Conservation (phyloP, 1,140 invertebrate genomes). For the Tribolium castaneum region DNA sequence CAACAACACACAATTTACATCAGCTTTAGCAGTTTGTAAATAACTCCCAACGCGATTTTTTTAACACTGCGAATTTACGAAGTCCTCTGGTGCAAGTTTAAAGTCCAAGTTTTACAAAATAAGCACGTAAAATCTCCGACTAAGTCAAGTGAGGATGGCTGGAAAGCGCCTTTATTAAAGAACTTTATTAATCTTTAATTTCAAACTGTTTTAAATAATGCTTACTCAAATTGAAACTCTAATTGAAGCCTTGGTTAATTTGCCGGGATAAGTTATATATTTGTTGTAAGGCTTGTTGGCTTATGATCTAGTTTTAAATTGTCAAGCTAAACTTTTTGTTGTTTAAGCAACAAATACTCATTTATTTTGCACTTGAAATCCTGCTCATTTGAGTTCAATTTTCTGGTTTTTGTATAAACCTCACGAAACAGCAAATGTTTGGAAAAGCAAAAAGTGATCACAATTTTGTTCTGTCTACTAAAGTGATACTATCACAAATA, state of each 20-base stretch:
- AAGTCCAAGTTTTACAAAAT: neutral
- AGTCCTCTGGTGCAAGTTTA: neutral
- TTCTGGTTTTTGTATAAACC: too few relatives aligned
- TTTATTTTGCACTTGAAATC: too few relatives aligned
- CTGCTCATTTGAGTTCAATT: too few relatives aligned
- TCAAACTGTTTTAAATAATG: neutral
- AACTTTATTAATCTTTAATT: neutral
- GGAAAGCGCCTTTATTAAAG: neutral
- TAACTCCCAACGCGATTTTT: neutral
- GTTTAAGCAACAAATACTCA: too few relatives aligned
- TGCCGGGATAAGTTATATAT: neutral
- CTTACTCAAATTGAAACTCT: neutral
- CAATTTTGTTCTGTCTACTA: too few relatives aligned
- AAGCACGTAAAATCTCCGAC: neutral
- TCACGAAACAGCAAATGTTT: too few relatives aligned
- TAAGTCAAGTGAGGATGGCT: neutral
- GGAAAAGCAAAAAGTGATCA: too few relatives aligned
- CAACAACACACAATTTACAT: constrained; percentile 4
- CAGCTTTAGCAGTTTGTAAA: neutral
- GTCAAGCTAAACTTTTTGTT: too few relatives aligned
- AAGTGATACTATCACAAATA: constrained; percentile 3
- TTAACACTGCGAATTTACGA: neutral
- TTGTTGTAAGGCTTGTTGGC: neutral
- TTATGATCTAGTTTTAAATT: too few relatives aligned
- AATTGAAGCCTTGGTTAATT: neutral